These are phyloP conservation scores for Lottia scabra DNA, from an alignment of 2,888 invertebrate species.

Conservation along the genomic window DNA sequence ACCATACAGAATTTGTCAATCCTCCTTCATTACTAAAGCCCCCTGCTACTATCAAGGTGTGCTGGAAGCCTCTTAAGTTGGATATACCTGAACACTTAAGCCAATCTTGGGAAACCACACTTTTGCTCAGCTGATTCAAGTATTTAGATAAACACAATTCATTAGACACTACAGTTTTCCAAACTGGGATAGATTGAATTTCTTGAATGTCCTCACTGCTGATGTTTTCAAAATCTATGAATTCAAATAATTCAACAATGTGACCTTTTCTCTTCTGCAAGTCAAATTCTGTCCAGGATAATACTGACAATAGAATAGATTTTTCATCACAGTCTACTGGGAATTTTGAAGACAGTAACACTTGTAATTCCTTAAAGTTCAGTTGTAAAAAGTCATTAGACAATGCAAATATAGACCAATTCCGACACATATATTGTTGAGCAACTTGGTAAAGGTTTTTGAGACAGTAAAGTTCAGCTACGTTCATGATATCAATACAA, in stretches of 20 bases:
- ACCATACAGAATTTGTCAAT: constrained; percentile 79
- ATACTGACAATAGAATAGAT: constrained; percentile 74
- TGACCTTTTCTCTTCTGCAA: constrained; percentile 65
- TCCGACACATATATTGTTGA: constrained; percentile 77
- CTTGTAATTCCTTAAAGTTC: constrained; percentile 75
- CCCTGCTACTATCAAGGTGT: constrained; percentile 78
- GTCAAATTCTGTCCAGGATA: constrained; percentile 75
- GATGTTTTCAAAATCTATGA: constrained; percentile 72
- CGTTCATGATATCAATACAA: constrained; percentile 79
- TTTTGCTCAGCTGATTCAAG: not conserved
- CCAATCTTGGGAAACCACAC: not conserved
- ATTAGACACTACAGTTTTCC: constrained; percentile 7
- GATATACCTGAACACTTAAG: constrained; percentile 62
- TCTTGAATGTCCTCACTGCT: constrained; percentile 28
- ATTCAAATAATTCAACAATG: constrained; percentile 70
- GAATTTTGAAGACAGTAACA: constrained; percentile 76
- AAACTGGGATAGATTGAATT: constrained; percentile 3
- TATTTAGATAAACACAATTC: not conserved
- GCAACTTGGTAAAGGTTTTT: constrained; percentile 74
- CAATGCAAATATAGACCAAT: constrained; percentile 75
- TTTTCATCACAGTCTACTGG: constrained; percentile 79
- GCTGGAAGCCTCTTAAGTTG: constrained; percentile 78
- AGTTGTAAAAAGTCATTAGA: constrained; percentile 76
- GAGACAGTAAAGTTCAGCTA: constrained; percentile 79
- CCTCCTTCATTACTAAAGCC: constrained; percentile 73